Conservation (phyloP, 1,140 invertebrate species). For the Drosophila parvula region DNA sequence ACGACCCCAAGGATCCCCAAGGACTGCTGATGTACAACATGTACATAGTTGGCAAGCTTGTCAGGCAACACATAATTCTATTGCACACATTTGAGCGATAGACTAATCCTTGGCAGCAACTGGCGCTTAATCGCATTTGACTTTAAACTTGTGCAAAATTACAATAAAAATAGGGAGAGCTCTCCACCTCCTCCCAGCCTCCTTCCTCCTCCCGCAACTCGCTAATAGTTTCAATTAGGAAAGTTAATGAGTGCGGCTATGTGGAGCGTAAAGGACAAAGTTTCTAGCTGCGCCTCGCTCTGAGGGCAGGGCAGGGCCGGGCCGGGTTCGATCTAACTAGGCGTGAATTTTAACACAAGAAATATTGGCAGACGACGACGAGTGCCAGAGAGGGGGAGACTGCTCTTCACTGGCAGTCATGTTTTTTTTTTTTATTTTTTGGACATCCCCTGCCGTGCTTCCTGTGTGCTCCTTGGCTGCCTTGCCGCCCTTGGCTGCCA, state of each 20-base stretch:
- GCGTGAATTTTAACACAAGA: conserved; percentile 76
- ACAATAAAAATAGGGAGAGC: conserved; percentile 36
- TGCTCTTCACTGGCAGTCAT: background rate
- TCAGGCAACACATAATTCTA: conserved; percentile 53
- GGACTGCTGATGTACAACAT: background rate
- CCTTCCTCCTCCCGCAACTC: conserved; percentile 29
- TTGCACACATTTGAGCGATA: conserved; percentile 34
- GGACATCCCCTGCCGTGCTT: background rate
- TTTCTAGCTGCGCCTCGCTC: conserved; percentile 33
- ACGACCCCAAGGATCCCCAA: background rate
- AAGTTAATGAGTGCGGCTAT: conserved; percentile 73
- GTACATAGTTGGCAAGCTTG: conserved; percentile 31
- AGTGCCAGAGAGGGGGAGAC: background rate
- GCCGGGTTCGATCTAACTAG: conserved; percentile 39
- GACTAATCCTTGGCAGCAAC: conserved; percentile 39
- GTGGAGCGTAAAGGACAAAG: conserved; percentile 66
- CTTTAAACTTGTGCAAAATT: conserved; percentile 61
- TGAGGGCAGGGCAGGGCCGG: background rate
- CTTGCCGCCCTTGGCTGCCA: conserved; percentile 11
- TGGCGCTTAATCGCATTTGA: conserved; percentile 62
- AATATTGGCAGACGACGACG: conserved; percentile 50
- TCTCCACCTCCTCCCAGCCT: background rate
- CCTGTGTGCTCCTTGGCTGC: background rate
- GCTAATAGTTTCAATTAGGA: conserved; percentile 75
- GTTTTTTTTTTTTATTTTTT: background rate